Evolutionary conservation across 2,888 invertebrate genomes (phyloP), one percentile per base, ranked within the genome.

Genomic region (Scaptomyza cyrtandrae): DNA sequence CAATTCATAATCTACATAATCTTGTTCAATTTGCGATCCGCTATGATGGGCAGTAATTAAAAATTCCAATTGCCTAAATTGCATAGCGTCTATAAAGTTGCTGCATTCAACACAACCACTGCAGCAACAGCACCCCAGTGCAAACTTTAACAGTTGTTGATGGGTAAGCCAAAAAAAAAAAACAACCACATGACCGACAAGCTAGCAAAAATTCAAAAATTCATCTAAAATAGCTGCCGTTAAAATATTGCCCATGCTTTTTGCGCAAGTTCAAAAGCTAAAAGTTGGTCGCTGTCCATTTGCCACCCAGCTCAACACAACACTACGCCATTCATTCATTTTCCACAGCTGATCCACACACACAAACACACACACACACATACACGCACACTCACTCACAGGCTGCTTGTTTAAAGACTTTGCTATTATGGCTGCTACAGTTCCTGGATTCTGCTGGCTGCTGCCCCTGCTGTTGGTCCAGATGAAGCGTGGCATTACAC

Each of bases 401-500:
- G 50, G n/a, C 50, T 35, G 50, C 58, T 67, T 66, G 24, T 74
- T 72, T 74, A 74, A 74, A 56, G 39, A 50, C 57, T 33, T 57
- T 61, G 48, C 59, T 33, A 57, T 57, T 57, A 50, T 50, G 59
- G 50, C 33, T 48, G 43, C 33, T 31, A 16, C 49, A 66, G 49
- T 14, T 53, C 33, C 60, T 43, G 59, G 29, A 24, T 24, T 24
- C 59, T 19, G 19, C 19, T 19, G 19, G 19, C 19, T 71, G 39
- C 35, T 46, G 31, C 44, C 44, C 56, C 57, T 66, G 63, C 78
- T 78, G 77, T 78, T 61, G 78, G 39, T 81, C 71, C 84, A 88
- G 86, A 85, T 82, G 86, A 85, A 79, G 82, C 80, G 71, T 76
- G 74, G 80, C 73, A 80, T 80, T 82, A 83, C 82, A 86, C 82